These are phyloP conservation scores for Oxygymnocypris stewartii DNA, from an alignment of 2,113 vertebrate species.

Conservation along the genomic window DNA sequence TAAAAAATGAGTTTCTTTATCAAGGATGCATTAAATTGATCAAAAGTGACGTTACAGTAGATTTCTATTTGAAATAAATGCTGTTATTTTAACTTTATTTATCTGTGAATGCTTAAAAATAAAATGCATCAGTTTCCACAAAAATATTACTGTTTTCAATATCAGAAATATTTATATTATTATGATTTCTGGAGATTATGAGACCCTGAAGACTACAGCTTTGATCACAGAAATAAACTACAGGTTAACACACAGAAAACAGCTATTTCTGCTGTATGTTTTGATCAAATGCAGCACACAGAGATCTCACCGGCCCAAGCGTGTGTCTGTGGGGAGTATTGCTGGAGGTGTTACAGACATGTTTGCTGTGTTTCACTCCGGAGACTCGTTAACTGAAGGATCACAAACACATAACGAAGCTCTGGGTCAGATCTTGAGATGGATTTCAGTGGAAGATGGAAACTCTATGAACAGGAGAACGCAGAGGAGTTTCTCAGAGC, in stretches of 20 bases:
- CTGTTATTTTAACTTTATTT: neutral
- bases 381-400: neutral
- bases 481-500: constrained; percentile 77
- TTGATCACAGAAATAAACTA: neutral
- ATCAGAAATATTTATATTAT: neutral
- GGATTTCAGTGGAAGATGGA: constrained; percentile 82
- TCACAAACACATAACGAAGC: neutral
- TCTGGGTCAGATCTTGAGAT: constrained; percentile 41
- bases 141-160: neutral
- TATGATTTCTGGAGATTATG: neutral
- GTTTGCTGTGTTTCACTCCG: too few species aligned
- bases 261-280: too few species aligned
- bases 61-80: neutral
- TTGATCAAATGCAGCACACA: too few species aligned
- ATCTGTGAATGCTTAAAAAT: neutral
- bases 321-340: too few species aligned
- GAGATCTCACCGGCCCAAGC: too few species aligned
- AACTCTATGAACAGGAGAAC: constrained; percentile 81
- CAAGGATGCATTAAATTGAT: neutral
- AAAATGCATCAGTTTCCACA: neutral
- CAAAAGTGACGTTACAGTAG: neutral
- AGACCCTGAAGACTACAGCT: neutral
- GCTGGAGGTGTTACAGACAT: neutral
- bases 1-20: neutral
- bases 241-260: neutral